phyloP scores from a whole-genome alignment of 2,113 vertebrate species.

The Theropithecus gelada region DNA sequence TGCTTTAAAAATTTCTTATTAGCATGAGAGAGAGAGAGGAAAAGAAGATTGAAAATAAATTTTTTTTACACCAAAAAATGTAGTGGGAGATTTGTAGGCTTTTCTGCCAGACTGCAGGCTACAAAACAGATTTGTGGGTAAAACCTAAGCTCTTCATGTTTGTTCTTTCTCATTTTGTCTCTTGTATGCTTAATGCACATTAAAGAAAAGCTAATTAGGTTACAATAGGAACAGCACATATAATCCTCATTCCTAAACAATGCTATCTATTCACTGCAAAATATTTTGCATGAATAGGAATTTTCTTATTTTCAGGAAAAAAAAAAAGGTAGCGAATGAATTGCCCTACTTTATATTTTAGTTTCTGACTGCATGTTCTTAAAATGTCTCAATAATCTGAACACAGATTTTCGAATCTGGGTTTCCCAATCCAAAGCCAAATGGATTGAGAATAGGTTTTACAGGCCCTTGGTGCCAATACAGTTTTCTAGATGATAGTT shows the following conservation, averaged over 20 bases:
- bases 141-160: slow-evolving; percentile 4
- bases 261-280: not conserved
- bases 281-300: not conserved
- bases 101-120: slow-evolving; percentile 35
- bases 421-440: not conserved
- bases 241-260: not conserved
- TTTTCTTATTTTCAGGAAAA: not conserved
- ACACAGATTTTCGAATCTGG: not conserved
- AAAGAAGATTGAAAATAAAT: slow-evolving; percentile 49
- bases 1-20: slow-evolving; percentile 38
- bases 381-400: slow-evolving; percentile 1
- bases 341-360: not conserved
- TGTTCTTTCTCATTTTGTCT: not conserved
- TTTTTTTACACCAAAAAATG: slow-evolving; percentile 19
- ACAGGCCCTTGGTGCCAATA: not conserved
- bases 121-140: not conserved
- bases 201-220: slow-evolving; percentile 48
- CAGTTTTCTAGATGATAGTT: not conserved
- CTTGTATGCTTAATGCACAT: slow-evolving; percentile 1
- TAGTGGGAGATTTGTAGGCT: not conserved
- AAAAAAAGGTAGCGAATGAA: not conserved
- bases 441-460: not conserved
- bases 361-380: slow-evolving; percentile 20
- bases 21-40: not conserved
- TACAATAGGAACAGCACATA: not conserved